These are phyloP conservation scores for Pristis pectinata DNA, from an alignment of 2,797 vertebrate genomes.

Conservation along the genomic window DNA sequence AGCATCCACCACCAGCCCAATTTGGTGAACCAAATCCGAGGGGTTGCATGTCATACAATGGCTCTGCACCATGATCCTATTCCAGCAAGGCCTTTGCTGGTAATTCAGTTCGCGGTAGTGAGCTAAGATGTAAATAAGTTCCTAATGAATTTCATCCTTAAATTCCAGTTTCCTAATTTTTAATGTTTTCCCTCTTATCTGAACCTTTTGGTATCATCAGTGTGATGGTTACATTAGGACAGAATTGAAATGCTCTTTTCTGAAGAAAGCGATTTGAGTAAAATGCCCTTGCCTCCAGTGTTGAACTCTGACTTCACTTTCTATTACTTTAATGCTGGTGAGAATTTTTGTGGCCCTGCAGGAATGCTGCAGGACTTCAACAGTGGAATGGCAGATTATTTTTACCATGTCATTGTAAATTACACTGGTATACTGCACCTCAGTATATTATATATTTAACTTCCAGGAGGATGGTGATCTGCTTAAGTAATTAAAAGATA, in stretches of 20 bases:
- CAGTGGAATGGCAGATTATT: not conserved
- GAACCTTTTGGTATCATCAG: not conserved
- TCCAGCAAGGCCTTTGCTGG: not conserved
- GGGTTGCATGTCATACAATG: no score
- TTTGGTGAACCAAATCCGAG: no score
- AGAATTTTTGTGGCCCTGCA: not conserved
- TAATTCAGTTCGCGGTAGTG: not conserved
- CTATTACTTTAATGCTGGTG: not conserved
- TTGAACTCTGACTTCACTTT: not conserved
- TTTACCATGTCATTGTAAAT: not conserved
- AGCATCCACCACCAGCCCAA: no score
- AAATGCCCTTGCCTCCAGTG: not conserved
- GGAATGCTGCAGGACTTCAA: not conserved
- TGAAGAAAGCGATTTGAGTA: not conserved
- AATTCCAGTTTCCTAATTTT: not conserved
- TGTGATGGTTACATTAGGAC: not conserved
- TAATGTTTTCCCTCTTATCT: not conserved
- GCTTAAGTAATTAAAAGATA: not conserved
- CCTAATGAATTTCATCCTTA: not conserved
- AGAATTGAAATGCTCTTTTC: not conserved
- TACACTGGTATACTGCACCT: not conserved
- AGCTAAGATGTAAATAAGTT: not conserved
- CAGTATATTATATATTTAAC: not conserved
- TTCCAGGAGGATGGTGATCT: not conserved
- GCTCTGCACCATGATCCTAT: no score